A percentile compares a stretch with the other conserved stretches of the same genome.
Evolutionary conservation across 1,140 invertebrate genomes (phyloP).

Genomic region (Drosophila bipectinata): DNA sequence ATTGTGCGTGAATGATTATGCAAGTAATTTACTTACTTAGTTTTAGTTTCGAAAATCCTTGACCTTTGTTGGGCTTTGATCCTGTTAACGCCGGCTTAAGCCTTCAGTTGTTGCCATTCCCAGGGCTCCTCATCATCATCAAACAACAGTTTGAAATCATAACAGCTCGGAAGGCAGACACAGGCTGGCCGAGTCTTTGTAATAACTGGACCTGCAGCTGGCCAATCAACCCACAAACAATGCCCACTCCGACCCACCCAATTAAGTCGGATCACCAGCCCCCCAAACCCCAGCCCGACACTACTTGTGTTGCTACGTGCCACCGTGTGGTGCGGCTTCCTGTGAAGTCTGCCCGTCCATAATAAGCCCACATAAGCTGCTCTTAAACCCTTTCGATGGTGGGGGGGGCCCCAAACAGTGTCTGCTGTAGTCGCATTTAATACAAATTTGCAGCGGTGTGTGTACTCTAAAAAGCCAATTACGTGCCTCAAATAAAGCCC

Average conservation of each 20-base stretch:
- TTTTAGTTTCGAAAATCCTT: conserved; percentile 6
- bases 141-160: conserved; percentile 55
- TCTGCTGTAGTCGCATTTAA: conserved; percentile 60
- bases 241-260: conserved; percentile 8
- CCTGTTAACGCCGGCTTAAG: conserved; percentile 20
- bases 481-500: conserved; percentile 62
- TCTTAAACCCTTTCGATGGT: conserved; percentile 69
- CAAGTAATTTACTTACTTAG: background rate
- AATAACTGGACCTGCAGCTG: conserved; percentile 7
- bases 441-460: conserved; percentile 67
- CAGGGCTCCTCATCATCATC: conserved; percentile 27
- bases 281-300: background rate
- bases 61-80: background rate
- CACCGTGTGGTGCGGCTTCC: conserved; percentile 35
- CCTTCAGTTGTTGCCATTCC: conserved; percentile 32
- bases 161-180: conserved; percentile 42
- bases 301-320: conserved; percentile 50
- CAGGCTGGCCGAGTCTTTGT: conserved; percentile 19
- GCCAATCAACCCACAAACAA: background rate
- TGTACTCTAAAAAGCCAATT: conserved; percentile 76
- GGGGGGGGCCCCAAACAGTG: background rate
- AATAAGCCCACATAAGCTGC: conserved; percentile 74
- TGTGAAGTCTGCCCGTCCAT: conserved; percentile 35
- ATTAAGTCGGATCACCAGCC: conserved; percentile 30
- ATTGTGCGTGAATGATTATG: conserved; percentile 15